phyloP scores from a whole-genome alignment of 2,888 invertebrate species.

The Diadegma fenestrale region DNA sequence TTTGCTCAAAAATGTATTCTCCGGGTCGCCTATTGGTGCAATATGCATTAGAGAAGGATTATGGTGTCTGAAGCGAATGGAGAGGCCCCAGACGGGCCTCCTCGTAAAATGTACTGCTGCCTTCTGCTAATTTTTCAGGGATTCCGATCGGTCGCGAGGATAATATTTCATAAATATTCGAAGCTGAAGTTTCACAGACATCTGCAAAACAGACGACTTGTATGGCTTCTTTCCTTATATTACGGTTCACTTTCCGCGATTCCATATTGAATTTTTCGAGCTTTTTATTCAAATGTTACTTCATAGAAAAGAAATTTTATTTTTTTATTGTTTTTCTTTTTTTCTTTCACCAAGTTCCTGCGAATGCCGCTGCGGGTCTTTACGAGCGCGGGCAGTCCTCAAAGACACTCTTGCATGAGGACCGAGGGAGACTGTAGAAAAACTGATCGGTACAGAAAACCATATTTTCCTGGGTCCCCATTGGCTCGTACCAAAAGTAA shows the following conservation, averaged over 20 bases:
- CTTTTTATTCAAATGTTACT: background rate
- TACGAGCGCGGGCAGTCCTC: background rate
- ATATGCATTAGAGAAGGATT: slow-evolving; percentile 3
- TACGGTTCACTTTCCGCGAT: slow-evolving; percentile 2
- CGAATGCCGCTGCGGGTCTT: background rate
- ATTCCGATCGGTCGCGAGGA: background rate
- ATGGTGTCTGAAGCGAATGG: slow-evolving; percentile 1
- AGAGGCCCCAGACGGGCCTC: background rate
- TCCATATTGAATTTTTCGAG: no score
- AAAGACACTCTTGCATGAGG: no score
- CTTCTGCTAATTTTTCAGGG: slow-evolving; percentile 1
- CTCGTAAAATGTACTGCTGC: slow-evolving; percentile 11
- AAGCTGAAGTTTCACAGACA: slow-evolving; percentile 1
- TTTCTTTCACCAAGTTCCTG: background rate
- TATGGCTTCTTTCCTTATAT: background rate
- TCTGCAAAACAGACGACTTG: background rate
- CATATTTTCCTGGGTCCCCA: no score
- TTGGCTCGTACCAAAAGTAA: no score
- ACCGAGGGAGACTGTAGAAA: no score
- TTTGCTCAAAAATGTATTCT: background rate
- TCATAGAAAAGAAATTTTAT: background rate
- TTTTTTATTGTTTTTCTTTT: background rate
- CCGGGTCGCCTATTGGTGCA: background rate
- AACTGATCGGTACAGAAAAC: no score
- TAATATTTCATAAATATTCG: background rate